A percentile compares a stretch with the other conserved stretches of the same genome.
Evolutionary conservation across 2,888 invertebrate genomes (phyloP).

Genomic region (Agrotis exclamationis): DNA sequence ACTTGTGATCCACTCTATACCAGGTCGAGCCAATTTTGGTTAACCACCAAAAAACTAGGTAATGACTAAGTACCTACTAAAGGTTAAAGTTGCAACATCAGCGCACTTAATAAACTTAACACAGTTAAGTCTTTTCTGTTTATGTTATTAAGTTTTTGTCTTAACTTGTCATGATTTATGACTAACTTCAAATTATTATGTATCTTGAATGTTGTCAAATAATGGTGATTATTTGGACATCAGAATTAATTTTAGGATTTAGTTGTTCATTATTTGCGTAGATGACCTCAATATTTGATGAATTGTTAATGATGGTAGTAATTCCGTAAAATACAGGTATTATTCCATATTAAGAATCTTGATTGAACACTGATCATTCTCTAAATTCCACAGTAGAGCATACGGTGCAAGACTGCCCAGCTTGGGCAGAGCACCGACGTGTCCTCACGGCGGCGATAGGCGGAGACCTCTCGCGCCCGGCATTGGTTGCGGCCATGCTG

Average conservation of each 20-base stretch:
- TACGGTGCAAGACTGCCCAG: too few species aligned
- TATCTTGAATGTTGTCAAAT: slow-evolving; percentile 31
- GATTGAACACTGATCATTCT: neutral
- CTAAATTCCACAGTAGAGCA: neutral
- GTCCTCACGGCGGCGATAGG: too few species aligned
- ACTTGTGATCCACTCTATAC: slow-evolving; percentile 15
- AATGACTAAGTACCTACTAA: slow-evolving; percentile 50
- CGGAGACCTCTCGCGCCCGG: too few species aligned
- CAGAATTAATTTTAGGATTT: slow-evolving; percentile 21
- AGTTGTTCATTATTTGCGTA: neutral
- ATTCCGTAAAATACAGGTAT: neutral
- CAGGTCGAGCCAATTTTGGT: slow-evolving; percentile 55
- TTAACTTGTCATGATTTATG: slow-evolving; percentile 41
- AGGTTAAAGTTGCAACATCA: slow-evolving; percentile 57
- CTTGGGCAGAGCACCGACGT: too few species aligned
- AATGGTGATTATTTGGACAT: slow-evolving; percentile 36
- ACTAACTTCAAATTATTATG: slow-evolving; percentile 31
- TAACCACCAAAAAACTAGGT: slow-evolving; percentile 59
- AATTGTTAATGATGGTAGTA: neutral
- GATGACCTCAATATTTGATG: neutral
- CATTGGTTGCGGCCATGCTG: too few species aligned
- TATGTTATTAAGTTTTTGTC: slow-evolving; percentile 56
- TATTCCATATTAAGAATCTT: neutral
- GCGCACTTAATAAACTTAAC: slow-evolving; percentile 43
- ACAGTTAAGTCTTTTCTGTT: slow-evolving; percentile 21